These are phyloP conservation scores for Eulemur rubriventer DNA, from an alignment of 2,797 vertebrate genomes.

Conservation along the genomic window DNA sequence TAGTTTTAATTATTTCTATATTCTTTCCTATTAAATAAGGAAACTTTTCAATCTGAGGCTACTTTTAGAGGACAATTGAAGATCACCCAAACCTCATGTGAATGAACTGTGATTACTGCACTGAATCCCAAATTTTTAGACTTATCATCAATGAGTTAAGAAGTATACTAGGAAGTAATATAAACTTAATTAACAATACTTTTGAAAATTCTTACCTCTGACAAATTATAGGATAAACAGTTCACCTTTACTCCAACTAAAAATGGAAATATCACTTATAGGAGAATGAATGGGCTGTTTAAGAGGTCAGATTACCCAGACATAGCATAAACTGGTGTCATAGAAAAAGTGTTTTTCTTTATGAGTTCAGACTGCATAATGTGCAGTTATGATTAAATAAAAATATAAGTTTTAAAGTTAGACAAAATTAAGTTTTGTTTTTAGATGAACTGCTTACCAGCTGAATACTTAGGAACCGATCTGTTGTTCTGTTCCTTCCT, in stretches of 20 bases:
- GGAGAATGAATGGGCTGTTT: not conserved
- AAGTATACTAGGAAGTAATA: not conserved
- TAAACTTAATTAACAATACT: not conserved
- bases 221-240: not conserved
- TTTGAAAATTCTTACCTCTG: not conserved
- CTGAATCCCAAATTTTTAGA: not conserved
- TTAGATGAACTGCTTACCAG: not conserved
- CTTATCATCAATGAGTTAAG: not conserved
- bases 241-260: not conserved
- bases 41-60: not conserved
- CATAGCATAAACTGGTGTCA: not conserved
- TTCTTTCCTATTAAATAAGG: not conserved
- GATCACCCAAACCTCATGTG: not conserved
- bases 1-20: not conserved
- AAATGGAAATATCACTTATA: not conserved
- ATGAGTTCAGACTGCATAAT: not conserved
- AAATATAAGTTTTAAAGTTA: not conserved
- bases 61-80: not conserved
- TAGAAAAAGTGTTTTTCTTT: not conserved
- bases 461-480: not conserved
- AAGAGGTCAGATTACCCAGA: not conserved
- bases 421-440: not conserved
- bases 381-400: not conserved
- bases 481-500: not conserved
- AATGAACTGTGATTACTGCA: not conserved